Conservation (phyloP, 2,797 vertebrate genomes). For the Mormyrus proboscirostris region DNA sequence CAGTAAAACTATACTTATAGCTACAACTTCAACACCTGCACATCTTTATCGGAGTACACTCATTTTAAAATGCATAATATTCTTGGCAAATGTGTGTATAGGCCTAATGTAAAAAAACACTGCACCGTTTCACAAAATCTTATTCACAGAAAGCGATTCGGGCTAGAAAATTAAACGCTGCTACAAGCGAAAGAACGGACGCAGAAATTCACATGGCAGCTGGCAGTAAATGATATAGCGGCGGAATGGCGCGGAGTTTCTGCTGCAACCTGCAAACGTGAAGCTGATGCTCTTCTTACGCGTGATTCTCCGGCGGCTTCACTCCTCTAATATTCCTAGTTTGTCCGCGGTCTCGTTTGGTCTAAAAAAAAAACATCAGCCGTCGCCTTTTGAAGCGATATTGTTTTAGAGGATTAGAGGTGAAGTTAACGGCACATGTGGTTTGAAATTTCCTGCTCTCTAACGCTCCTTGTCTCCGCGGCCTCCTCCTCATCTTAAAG, state of each 20-base stretch:
- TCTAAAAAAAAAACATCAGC: background rate
- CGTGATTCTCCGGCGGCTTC: background rate
- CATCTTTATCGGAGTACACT: background rate
- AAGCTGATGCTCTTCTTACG: background rate
- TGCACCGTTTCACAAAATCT: background rate
- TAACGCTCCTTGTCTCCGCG: constrained; percentile 28
- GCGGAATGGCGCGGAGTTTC: background rate
- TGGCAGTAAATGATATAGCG: background rate
- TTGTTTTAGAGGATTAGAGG: background rate
- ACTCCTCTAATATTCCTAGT: background rate
- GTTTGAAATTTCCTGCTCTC: constrained; percentile 28
- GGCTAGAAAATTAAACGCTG: background rate
- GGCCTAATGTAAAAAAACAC: background rate
- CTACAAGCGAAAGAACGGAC: background rate
- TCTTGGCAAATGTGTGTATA: background rate
- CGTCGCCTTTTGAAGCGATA: background rate
- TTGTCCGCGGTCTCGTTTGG: background rate
- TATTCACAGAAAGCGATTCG: background rate
- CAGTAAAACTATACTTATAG: background rate
- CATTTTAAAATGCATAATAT: background rate
- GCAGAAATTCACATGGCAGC: constrained; percentile 24
- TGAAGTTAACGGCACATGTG: background rate
- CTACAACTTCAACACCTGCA: background rate
- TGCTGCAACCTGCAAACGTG: background rate
- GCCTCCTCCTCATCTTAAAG: constrained; percentile 41